Conservation (phyloP, 2,888 invertebrate genomes). For the Myopa testacea region DNA sequence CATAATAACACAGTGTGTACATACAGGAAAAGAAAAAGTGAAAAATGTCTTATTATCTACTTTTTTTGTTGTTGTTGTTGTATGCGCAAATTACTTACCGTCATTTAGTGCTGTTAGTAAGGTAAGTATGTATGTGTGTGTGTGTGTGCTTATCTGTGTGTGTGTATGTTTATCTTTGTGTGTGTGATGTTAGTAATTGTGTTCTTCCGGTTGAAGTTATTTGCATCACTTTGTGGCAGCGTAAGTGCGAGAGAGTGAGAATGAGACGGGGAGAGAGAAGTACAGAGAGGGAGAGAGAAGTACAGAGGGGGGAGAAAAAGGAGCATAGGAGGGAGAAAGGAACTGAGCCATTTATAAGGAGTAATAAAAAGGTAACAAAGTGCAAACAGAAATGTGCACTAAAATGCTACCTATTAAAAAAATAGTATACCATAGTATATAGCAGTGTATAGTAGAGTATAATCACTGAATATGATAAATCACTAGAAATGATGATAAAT, state of each 20-base stretch:
- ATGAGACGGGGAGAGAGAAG: no score
- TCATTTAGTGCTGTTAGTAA: background rate
- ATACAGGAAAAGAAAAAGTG: background rate
- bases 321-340: background rate
- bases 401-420: no score
- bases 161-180: background rate
- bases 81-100: slow-evolving; percentile 30
- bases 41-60: no score
- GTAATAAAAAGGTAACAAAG: no score
- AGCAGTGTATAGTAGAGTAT: no score
- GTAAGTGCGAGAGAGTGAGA: background rate
- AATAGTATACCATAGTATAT: no score
- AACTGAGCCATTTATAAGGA: no score
- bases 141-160: no score
- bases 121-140: background rate
- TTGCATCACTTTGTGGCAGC: background rate
- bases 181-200: slow-evolving; percentile 30
- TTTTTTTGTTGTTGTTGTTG: background rate
- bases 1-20: background rate
- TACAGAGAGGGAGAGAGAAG: background rate
- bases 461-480: no score
- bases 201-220: slow-evolving; percentile 30
- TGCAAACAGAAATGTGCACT: no score
- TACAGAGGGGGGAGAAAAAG: background rate
- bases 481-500: no score